Conservation (phyloP, 2,113 vertebrate species). For the Saccopteryx bilineata region DNA sequence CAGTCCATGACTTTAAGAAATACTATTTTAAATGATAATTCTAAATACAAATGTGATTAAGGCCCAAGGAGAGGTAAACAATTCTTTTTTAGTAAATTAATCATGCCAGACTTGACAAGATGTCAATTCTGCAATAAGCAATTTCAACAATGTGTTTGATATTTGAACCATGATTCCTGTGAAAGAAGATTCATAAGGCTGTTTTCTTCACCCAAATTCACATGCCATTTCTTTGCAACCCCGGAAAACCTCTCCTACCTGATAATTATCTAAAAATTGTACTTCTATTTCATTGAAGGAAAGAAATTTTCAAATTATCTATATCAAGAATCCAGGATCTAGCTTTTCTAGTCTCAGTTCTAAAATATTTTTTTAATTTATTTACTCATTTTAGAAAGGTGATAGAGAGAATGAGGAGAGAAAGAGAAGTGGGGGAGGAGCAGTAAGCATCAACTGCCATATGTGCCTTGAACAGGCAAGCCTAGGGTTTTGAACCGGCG, state of each 20-base stretch:
- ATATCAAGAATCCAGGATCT: not conserved
- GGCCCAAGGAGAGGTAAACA: not conserved
- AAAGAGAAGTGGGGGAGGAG: too few relatives aligned
- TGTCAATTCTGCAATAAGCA: conserved; percentile 28
- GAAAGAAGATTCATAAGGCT: not conserved
- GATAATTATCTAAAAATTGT: not conserved
- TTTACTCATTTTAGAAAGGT: too few relatives aligned
- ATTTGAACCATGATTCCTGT: not conserved
- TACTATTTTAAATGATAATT: conserved; percentile 34
- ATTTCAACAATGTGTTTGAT: not conserved
- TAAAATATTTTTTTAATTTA: not conserved
- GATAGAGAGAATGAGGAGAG: too few relatives aligned
- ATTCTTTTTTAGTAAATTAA: conserved; percentile 39
- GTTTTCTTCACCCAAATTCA: not conserved
- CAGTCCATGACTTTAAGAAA: conserved; percentile 49
- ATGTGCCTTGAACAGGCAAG: too few relatives aligned
- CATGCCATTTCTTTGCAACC: not conserved
- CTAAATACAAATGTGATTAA: conserved; percentile 19
- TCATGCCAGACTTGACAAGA: not conserved
- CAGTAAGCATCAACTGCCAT: too few relatives aligned
- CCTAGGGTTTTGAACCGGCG: too few relatives aligned
- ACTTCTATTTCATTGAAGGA: not conserved
- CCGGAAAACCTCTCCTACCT: not conserved
- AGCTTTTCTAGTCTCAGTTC: conserved; percentile 5
- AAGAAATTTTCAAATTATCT: not conserved